Base-by-base conservation (phyloP, 2,888 invertebrate genomes). In the Macrosoma leucophasiata region DNA sequence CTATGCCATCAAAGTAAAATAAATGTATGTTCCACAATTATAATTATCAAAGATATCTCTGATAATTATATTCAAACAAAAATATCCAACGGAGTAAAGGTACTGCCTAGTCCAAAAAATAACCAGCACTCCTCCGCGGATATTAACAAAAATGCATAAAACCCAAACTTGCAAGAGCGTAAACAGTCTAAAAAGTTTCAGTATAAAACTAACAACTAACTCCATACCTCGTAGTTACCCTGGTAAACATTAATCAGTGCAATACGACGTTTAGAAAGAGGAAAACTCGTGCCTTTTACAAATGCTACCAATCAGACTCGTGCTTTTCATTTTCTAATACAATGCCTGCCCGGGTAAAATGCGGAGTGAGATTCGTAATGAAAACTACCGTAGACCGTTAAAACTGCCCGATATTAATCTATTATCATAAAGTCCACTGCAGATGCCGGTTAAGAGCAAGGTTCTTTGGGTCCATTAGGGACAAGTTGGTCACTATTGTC, bases 191-290 rank as follows among this genome's bases (percentile, higher is more conserved):
- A 37, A 33, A 37, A 20, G 10, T 18, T 15, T 23, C 36, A 21
- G 28, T 32, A 30, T 14, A 23, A 29, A 33, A 31, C 28, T 24
- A 36, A 38, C n/a, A 41, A 15, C 38, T 37, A 17, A 30, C 15
- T 26, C 21, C 17, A 12, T 22, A 17, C 18, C 20, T 29, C 21
- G 28, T 21, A 25, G 29, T 35, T 29, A 25, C 21, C 20, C 49
- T 43, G 43, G 46, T 49, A 50, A 52, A 48, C 52, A 55, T 56
- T 54, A 57, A 57, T 58, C 57, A 57, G 49, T 39, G 29, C 41
- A 29, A 29, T 43, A 40, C 26, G 37, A 34, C 13, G 19, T 17
- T 23, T 22, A 17, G 28, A 31, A n/a, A 49, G 39, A 45, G 43
- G 51, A 48, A 50, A 50, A 47, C 50, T 48, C 48, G 52, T 48